Evolutionary conservation across 2,113 vertebrate species (phyloP).

Genomic region (Brachypteracias leptosomus): DNA sequence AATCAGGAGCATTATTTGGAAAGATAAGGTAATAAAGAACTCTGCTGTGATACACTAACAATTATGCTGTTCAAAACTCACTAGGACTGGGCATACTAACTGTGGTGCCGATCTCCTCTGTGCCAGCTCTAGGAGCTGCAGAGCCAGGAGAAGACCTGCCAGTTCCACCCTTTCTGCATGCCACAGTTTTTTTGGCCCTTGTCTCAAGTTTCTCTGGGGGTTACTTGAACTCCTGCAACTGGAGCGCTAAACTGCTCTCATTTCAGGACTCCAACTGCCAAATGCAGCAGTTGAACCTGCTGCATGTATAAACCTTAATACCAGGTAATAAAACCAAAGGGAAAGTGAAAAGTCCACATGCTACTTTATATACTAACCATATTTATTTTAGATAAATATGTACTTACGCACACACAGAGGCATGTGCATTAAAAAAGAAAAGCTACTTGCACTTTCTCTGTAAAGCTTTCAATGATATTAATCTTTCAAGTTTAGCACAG

Average conservation of each 20-base stretch:
- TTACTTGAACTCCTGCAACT: neutral
- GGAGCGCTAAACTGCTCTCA: neutral
- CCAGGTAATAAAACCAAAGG: neutral
- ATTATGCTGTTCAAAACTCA: neutral
- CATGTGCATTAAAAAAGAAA: neutral
- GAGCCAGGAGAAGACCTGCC: neutral
- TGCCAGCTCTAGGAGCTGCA: neutral
- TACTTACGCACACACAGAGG: neutral
- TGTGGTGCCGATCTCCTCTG: neutral
- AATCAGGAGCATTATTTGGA: neutral
- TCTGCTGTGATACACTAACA: neutral
- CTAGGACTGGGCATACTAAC: neutral
- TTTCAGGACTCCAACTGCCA: neutral
- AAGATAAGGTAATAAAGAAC: neutral
- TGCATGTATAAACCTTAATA: neutral
- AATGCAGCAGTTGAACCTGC: neutral
- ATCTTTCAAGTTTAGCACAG: conserved; percentile 6
- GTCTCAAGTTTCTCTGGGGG: neutral
- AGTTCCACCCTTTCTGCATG: neutral
- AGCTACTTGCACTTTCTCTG: neutral
- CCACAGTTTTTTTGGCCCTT: neutral
- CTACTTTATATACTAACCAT: neutral
- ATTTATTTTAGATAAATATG: conserved; percentile 16
- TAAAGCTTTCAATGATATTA: neutral
- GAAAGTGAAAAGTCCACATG: neutral